These are phyloP conservation scores for Periplaneta americana DNA, from an alignment of 1,140 invertebrate species.

Conservation along the genomic window DNA sequence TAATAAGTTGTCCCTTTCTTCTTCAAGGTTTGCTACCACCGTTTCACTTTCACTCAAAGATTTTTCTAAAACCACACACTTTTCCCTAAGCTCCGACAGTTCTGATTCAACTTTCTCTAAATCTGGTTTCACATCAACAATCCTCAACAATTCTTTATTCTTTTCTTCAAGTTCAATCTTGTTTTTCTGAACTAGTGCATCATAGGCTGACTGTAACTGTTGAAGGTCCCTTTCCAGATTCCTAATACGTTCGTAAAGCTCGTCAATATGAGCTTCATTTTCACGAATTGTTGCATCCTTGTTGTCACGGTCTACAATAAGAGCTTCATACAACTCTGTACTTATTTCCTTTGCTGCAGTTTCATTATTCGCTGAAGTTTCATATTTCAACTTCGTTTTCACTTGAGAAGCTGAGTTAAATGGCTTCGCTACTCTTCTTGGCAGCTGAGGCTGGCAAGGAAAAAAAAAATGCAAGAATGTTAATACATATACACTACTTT, in stretches of 20 bases:
- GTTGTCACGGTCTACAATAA: conserved; percentile 36
- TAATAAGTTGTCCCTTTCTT: neutral
- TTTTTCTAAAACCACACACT: neutral
- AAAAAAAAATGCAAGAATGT: too few relatives aligned
- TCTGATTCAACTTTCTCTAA: neutral
- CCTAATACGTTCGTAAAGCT: conserved; percentile 30
- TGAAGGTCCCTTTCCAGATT: conserved; percentile 23
- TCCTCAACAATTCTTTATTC: neutral
- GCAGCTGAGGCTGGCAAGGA: conserved; percentile 30
- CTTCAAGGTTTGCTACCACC: neutral
- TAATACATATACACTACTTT: too few relatives aligned
- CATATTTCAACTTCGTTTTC: conserved; percentile 25
- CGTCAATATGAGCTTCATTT: conserved; percentile 34
- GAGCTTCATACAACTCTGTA: conserved; percentile 34
- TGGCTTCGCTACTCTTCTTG: conserved; percentile 27
- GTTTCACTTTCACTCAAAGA: neutral
- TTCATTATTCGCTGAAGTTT: conserved; percentile 11
- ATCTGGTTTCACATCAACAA: neutral
- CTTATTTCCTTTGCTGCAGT: conserved; percentile 27
- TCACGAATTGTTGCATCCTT: conserved; percentile 38
- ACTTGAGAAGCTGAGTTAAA: conserved; percentile 19
- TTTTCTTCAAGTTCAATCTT: neutral
- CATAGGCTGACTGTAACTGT: neutral
- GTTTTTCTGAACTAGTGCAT: neutral
- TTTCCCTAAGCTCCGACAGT: neutral